Evolutionary conservation across 2,888 invertebrate species (phyloP).

Genomic region (Papilio protenor): DNA sequence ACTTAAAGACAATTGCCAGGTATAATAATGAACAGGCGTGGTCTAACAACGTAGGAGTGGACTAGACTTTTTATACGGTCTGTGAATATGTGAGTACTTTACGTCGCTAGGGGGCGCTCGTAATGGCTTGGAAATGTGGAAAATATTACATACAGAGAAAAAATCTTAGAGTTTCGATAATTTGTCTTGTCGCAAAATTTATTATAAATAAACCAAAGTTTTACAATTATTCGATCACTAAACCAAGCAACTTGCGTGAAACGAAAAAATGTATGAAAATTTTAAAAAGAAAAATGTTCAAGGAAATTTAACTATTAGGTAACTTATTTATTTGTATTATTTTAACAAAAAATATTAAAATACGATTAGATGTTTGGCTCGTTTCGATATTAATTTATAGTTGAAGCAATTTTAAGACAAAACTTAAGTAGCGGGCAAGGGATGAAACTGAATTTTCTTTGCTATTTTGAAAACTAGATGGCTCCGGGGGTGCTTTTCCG

Average conservation of each 20-base stretch:
- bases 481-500: conserved; percentile 3
- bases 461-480: conserved; percentile 37
- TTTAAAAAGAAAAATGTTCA: not conserved
- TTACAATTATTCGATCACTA: not conserved
- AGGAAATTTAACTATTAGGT: not conserved
- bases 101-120: conserved; percentile 43
- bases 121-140: conserved; percentile 14
- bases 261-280: not conserved
- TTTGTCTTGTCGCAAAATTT: not conserved
- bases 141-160: not conserved
- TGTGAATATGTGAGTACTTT: conserved; percentile 58
- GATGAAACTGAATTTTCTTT: conserved; percentile 28
- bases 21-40: conserved; percentile 68
- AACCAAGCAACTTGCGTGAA: not conserved
- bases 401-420: not conserved
- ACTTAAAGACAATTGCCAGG: conserved; percentile 49
- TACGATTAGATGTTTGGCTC: not conserved
- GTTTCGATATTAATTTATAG: not conserved
- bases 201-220: not conserved
- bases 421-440: not conserved
- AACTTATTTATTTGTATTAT: not conserved
- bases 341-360: not conserved
- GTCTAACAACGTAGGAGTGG: conserved; percentile 67
- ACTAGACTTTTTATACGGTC: conserved; percentile 64
- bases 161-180: not conserved